Evolutionary conservation across 92 coral and sea anemone species (phyloP).

Genomic region (Paragorgia papillata): DNA sequence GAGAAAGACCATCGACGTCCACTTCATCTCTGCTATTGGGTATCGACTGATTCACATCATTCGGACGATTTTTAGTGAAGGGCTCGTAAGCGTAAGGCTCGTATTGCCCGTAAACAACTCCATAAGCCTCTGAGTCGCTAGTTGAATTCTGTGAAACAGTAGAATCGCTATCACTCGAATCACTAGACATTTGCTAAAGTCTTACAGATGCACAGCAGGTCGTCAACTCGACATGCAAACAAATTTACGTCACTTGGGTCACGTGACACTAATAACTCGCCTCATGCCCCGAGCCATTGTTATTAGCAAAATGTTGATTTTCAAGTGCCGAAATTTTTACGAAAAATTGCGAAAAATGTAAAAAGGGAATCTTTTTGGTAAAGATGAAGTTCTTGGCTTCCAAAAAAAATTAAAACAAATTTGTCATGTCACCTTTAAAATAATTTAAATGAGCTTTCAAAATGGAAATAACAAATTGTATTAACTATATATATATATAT

Average conservation of each 20-base stretch:
- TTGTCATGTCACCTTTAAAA: too few relatives aligned
- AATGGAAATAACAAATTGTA: too few relatives aligned
- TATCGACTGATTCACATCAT: neutral
- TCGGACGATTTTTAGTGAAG: constrained; percentile 1
- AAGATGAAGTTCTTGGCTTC: too few relatives aligned
- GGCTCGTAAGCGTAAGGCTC: constrained; percentile 27
- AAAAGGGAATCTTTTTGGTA: too few relatives aligned
- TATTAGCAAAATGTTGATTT: too few relatives aligned
- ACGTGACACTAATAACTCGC: neutral
- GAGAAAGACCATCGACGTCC: constrained; percentile 30
- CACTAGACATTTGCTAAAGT: constrained; percentile 9
- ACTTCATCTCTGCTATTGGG: constrained; percentile 6
- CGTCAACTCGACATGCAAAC: neutral
- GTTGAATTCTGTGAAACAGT: constrained; percentile 5
- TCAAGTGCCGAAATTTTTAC: too few relatives aligned
- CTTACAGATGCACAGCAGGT: too few relatives aligned
- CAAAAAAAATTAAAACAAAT: too few relatives aligned
- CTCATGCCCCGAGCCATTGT: neutral
- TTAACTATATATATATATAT: too few relatives aligned
- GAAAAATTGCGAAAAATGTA: too few relatives aligned
- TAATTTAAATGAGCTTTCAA: too few relatives aligned
- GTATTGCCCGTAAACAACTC: constrained; percentile 31
- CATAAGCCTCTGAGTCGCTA: constrained; percentile 12
- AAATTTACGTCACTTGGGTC: constrained; percentile 19
- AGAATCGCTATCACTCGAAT: constrained; percentile 14